phyloP scores from a whole-genome alignment of 2,113 vertebrate species.

The Camelus dromedarius region DNA sequence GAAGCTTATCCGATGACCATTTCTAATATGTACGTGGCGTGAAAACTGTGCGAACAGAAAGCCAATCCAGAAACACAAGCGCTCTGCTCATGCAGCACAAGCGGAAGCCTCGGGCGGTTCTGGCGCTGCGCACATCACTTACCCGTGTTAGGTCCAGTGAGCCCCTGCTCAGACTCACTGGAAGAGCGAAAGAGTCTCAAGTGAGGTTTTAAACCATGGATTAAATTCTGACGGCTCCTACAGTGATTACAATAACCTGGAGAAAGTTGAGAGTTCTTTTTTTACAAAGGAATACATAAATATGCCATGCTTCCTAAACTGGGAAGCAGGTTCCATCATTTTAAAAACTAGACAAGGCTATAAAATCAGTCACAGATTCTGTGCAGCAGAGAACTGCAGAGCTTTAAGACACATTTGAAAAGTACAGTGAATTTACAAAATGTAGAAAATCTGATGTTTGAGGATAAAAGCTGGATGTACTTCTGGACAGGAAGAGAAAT shows the following conservation, averaged over 20 bases:
- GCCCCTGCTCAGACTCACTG: conserved; percentile 84
- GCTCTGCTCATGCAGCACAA: conserved; percentile 45
- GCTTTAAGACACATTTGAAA: conserved; percentile 30
- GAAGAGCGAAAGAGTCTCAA: conserved; percentile 87
- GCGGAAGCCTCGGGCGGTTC: conserved; percentile 73
- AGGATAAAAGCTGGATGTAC: not conserved
- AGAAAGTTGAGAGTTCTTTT: conserved; percentile 85
- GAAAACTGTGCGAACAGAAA: not conserved
- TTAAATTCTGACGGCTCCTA: conserved; percentile 91
- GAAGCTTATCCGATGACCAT: not conserved
- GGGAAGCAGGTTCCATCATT: conserved; percentile 15
- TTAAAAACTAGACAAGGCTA: conserved; percentile 8
- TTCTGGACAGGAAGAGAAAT: conserved; percentile 19
- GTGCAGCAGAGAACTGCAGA: not conserved
- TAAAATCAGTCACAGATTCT: not conserved
- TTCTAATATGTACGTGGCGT: not conserved
- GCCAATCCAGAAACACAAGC: conserved; percentile 71
- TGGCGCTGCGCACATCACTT: conserved; percentile 86
- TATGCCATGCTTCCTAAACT: conserved; percentile 14
- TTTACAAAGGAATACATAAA: conserved; percentile 49
- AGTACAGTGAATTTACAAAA: not conserved
- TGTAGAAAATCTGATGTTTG: not conserved
- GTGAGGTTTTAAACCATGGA: conserved; percentile 90
- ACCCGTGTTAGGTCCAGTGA: conserved; percentile 86
- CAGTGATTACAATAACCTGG: conserved; percentile 90